These are phyloP conservation scores for Nymphalis c-album DNA, from an alignment of 2,888 invertebrate species.

Conservation along the genomic window DNA sequence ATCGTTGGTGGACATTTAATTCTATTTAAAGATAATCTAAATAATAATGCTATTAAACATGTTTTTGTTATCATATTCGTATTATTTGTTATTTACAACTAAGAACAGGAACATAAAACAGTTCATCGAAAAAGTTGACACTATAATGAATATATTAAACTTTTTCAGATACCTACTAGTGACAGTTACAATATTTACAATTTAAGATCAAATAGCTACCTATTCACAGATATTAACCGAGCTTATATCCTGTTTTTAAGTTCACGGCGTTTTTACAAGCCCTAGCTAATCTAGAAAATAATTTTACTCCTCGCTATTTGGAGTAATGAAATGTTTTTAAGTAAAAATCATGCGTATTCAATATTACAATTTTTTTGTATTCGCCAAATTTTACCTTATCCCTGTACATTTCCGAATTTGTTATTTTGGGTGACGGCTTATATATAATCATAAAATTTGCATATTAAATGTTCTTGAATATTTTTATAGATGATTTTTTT, in stretches of 20 bases:
- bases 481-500: constrained; percentile 27
- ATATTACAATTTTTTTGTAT: constrained; percentile 42
- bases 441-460: constrained; percentile 32
- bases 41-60: constrained; percentile 27
- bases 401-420: constrained; percentile 82
- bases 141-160: constrained; percentile 76
- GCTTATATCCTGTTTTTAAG: constrained; percentile 61
- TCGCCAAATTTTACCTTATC: constrained; percentile 65
- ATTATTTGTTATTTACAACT: constrained; percentile 74
- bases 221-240: constrained; percentile 73
- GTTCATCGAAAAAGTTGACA: constrained; percentile 68
- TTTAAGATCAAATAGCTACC: constrained; percentile 63
- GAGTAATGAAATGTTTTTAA: constrained; percentile 48
- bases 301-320: constrained; percentile 44
- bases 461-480: constrained; percentile 36
- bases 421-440: constrained; percentile 51
- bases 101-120: constrained; percentile 80
- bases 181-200: constrained; percentile 69
- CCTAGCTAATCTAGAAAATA: constrained; percentile 50
- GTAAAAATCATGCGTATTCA: constrained; percentile 42
- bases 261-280: constrained; percentile 73
- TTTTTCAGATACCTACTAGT: constrained; percentile 66
- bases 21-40: constrained; percentile 50
- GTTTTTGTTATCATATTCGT: constrained; percentile 27
- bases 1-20: constrained; percentile 53